Conservation (phyloP, 37 sponge, comb jelly and placozoan genomes). For the Eunapius fragilis region DNA sequence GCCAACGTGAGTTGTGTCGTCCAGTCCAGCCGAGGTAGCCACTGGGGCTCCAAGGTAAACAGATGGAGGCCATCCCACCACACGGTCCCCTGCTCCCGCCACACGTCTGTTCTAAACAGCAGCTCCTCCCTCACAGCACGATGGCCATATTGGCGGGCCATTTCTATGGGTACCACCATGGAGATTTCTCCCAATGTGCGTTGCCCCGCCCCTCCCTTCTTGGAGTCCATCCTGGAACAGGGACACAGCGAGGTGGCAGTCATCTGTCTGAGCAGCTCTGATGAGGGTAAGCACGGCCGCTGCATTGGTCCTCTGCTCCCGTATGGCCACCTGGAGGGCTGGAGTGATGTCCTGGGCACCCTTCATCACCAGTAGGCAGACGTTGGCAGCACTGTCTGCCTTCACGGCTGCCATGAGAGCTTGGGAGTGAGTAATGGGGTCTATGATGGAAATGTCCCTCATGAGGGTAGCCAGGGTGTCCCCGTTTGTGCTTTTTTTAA, state of each 20-base stretch:
- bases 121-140: conserved; percentile 39
- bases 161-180: conserved; percentile 29
- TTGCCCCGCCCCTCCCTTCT: not conserved
- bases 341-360: not conserved
- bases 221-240: not conserved
- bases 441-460: not conserved
- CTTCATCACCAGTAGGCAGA: not conserved
- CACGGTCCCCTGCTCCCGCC: conserved; percentile 23
- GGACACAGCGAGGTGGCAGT: not conserved
- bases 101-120: conserved; percentile 54
- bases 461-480: not conserved
- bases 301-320: not conserved
- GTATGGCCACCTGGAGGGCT: not conserved
- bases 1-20: conserved; percentile 27
- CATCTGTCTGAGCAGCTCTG: not conserved
- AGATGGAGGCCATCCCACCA: conserved; percentile 61
- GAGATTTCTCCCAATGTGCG: not conserved
- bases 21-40: conserved; percentile 35
- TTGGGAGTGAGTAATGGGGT: not conserved
- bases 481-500: no score
- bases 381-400: not conserved
- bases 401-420: not conserved
- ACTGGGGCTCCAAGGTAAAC: conserved; percentile 18
- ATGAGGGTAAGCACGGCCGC: not conserved
- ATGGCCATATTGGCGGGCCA: conserved; percentile 29